Conservation (phyloP, 2,888 invertebrate species). For the Anthophora plumipes region DNA sequence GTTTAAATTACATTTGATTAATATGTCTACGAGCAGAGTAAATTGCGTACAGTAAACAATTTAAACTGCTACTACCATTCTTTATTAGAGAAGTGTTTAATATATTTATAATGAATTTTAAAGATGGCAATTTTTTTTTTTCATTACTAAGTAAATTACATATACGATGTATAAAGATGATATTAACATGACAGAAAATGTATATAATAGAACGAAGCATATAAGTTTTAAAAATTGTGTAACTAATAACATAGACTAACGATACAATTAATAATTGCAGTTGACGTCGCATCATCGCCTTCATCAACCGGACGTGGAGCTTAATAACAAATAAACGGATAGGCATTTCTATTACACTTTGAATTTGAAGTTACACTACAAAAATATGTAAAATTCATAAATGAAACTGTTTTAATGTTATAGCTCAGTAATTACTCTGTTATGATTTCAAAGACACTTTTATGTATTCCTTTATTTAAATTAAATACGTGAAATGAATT, state of each 20-base stretch:
- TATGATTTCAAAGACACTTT: neutral
- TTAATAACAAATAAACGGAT: conserved; percentile 64
- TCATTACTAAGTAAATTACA: too few relatives aligned
- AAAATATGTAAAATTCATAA: conserved; percentile 1
- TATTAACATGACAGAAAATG: too few relatives aligned
- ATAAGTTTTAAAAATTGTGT: too few relatives aligned
- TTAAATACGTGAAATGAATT: neutral
- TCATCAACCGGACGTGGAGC: conserved; percentile 61
- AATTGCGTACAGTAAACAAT: too few relatives aligned
- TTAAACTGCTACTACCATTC: too few relatives aligned
- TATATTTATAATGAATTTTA: too few relatives aligned
- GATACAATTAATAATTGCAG: conserved; percentile 64
- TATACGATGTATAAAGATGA: too few relatives aligned
- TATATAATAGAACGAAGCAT: too few relatives aligned
- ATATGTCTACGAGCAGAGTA: too few relatives aligned
- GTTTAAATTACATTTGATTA: too few relatives aligned
- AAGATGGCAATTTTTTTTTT: too few relatives aligned
- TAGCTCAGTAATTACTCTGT: neutral
- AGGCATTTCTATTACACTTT: conserved; percentile 24
- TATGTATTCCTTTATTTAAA: neutral
- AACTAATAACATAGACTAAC: neutral
- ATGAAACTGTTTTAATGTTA: neutral
- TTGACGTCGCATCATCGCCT: conserved; percentile 70
- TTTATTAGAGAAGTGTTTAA: too few relatives aligned
- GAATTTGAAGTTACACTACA: conserved; percentile 29